These are phyloP conservation scores for Craterocephalus amniculus DNA, from an alignment of 2,797 vertebrate genomes.

Conservation along the genomic window DNA sequence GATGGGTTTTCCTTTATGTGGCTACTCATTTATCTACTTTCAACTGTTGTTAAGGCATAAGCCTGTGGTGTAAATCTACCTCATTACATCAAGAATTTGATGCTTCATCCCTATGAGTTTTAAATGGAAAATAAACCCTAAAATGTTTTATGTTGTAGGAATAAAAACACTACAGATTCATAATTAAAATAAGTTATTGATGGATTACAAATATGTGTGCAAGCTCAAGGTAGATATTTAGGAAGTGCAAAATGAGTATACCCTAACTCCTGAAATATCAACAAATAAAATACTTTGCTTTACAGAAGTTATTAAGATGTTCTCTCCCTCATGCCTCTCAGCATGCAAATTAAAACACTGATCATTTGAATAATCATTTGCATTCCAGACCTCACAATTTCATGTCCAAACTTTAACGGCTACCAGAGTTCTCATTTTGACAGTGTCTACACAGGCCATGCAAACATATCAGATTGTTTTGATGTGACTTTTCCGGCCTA, in stretches of 20 bases:
- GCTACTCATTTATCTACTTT: constrained; percentile 42
- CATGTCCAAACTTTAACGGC: constrained; percentile 71
- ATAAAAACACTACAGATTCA: constrained; percentile 24
- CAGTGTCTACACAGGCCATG: constrained; percentile 76
- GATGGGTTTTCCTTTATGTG: constrained; percentile 53
- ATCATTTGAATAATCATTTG: constrained; percentile 85
- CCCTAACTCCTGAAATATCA: constrained; percentile 68
- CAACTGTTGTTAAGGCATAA: constrained; percentile 31
- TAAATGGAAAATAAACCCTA: constrained; percentile 6
- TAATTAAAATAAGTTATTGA: constrained; percentile 19
- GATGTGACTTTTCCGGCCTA: constrained; percentile 77
- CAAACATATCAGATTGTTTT: constrained; percentile 81
- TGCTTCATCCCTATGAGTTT: constrained; percentile 41
- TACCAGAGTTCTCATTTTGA: constrained; percentile 75
- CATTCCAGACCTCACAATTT: constrained; percentile 80
- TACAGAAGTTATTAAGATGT: constrained; percentile 74
- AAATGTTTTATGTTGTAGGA: constrained; percentile 26
- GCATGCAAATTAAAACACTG: constrained; percentile 80
- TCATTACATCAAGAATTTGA: constrained; percentile 44
- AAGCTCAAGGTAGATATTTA: constrained; percentile 29
- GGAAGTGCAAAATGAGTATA: constrained; percentile 67
- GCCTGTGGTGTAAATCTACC: constrained; percentile 24
- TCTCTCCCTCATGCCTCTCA: constrained; percentile 60
- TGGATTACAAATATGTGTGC: constrained; percentile 33
- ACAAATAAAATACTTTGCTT: constrained; percentile 79